Conservation (phyloP, 2,113 vertebrate species). For the Tautogolabrus adspersus region DNA sequence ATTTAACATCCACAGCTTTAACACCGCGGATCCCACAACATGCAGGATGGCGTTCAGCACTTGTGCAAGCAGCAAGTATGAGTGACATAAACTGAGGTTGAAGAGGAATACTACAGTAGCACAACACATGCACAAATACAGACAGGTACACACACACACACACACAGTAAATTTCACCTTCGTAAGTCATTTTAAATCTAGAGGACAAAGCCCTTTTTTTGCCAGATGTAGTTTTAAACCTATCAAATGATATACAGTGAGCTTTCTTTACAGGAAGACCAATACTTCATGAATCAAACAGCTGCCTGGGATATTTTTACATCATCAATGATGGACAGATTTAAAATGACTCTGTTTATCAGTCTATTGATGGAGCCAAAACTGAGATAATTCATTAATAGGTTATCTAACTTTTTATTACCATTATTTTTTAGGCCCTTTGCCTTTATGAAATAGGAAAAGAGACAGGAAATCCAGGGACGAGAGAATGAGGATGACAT, state of each 20-base stretch:
- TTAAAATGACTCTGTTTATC: no score
- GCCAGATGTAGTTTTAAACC: background rate
- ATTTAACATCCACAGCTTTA: slow-evolving; percentile 60
- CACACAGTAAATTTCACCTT: slow-evolving; percentile 4
- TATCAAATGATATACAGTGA: background rate
- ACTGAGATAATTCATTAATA: background rate
- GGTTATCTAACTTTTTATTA: background rate
- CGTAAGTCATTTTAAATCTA: slow-evolving; percentile 7
- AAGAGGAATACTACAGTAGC: slow-evolving; percentile 2
- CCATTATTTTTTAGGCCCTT: no score
- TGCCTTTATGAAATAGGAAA: no score
- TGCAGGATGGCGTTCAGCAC: slow-evolving; percentile 13
- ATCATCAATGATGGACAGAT: no score
- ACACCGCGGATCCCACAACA: slow-evolving; percentile 7
- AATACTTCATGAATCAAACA: slow-evolving; percentile 10
- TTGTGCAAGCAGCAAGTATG: slow-evolving; percentile 37
- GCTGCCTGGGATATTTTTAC: background rate
- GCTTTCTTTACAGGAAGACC: slow-evolving; percentile 12
- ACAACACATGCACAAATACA: background rate
- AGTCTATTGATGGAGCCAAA: no score
- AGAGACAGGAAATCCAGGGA: no score
- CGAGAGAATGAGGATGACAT: no score
- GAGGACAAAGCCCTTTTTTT: slow-evolving; percentile 14
- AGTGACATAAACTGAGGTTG: slow-evolving; percentile 27
- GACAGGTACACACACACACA: background rate